phyloP scores from a whole-genome alignment of 1,140 invertebrate genomes.

The Drosophila nasuta region DNA sequence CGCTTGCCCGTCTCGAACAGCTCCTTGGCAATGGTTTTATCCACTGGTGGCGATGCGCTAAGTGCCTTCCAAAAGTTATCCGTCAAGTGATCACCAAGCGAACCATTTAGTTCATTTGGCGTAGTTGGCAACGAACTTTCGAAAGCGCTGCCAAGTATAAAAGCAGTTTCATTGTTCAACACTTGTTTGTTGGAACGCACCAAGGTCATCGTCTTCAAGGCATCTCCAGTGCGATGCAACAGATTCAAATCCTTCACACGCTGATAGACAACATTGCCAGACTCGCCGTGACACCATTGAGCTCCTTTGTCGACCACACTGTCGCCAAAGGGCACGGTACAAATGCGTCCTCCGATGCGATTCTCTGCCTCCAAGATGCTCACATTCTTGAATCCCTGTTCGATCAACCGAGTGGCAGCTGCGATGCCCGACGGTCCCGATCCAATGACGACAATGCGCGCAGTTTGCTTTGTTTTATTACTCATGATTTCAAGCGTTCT shows the following conservation, averaged over 20 bases:
- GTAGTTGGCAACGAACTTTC: constrained; percentile 28
- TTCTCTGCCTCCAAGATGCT: constrained; percentile 88
- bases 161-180: constrained; percentile 58
- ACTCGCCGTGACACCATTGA: constrained; percentile 91
- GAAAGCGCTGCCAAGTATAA: constrained; percentile 36
- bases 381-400: constrained; percentile 86
- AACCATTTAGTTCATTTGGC: constrained; percentile 67
- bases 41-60: constrained; percentile 39
- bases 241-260: constrained; percentile 87
- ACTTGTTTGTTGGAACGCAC: constrained; percentile 80
- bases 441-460: constrained; percentile 86
- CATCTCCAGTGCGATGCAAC: constrained; percentile 73
- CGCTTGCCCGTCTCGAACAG: constrained; percentile 85
- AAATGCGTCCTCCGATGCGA: constrained; percentile 90
- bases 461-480: constrained; percentile 53
- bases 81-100: constrained; percentile 85
- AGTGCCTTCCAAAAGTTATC: constrained; percentile 68
- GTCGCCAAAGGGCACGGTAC: constrained; percentile 87
- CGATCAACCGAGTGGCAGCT: constrained; percentile 86
- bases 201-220: constrained; percentile 65
- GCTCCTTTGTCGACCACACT: constrained; percentile 92
- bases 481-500: constrained; percentile 1
- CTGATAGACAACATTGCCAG: constrained; percentile 89
- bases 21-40: constrained; percentile 75
- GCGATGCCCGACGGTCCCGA: constrained; percentile 87